Evolutionary conservation across 2,797 vertebrate genomes (phyloP), one percentile per base, ranked within the genome.

Genomic region (Semaprochilodus insignis): DNA sequence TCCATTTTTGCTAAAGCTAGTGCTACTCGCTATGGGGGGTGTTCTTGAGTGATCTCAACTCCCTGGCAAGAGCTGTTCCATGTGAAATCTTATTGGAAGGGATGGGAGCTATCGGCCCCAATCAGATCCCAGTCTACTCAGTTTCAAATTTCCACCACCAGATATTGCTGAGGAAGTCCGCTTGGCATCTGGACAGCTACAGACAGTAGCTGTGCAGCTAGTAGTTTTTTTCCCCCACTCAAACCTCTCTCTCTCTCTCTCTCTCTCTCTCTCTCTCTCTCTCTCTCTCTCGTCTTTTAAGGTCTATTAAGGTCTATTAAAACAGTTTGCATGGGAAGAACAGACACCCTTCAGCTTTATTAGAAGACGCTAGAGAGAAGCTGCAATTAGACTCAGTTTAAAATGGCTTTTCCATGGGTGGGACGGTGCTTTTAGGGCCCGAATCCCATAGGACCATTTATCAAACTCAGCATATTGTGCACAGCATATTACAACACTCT

Each of bases 331-430:
- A 65, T 17, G 79, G 34, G 57, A 66, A 69, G 72, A 71, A 73
- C 81, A 85, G 87, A 84, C 80, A 77, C 79, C 70, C 83, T 88
- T 81, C 57, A 67, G 31, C 77, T 85, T 81, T 80, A 83, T 81
- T 83, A 83, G 81, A 36, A 74, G 75, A 82, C 73, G 70, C 17
- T 81, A 79, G 81, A 85, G 71, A 86, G 59, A 21, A 59, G 48
- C 52, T 60, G 81, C 85, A 79, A 86, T 88, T 86, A 81, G 65
- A 79, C 81, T 77, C 44, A 0, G 25, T 81, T 84, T 72, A 72
- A 78, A 83, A 85, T 81, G 85, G 80, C 78, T 80, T 85, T 16
- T 69, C 60, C 31, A 78, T 81, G 86, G 84, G 73, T 74, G 71
- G 40, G 34, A 66, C 74, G 74, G 76, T 77, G 74, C 59, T 81